Conservation (phyloP, 2,888 invertebrate genomes). For the Pelosia muscerda region DNA sequence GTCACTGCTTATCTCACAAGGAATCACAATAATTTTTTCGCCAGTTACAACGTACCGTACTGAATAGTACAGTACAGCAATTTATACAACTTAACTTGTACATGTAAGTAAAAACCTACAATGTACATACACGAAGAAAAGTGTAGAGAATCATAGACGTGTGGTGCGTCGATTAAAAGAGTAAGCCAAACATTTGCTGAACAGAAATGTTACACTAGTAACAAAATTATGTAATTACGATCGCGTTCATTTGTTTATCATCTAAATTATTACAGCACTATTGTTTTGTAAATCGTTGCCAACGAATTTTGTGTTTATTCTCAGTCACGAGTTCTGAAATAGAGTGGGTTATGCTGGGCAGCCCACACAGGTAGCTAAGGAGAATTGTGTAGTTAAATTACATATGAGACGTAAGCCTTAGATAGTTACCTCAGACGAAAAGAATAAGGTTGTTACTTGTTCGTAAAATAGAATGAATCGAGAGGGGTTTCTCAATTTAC, state of each 20-base stretch:
- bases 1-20: neutral
- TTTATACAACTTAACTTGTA: too few relatives aligned
- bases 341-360: conserved; percentile 28
- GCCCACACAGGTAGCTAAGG: conserved; percentile 30
- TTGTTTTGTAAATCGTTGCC: neutral
- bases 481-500: too few relatives aligned
- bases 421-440: too few relatives aligned
- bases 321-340: neutral
- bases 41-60: neutral
- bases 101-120: too few relatives aligned
- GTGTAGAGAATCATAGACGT: neutral
- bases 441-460: too few relatives aligned
- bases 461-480: too few relatives aligned
- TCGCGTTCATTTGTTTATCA: neutral
- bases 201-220: neutral
- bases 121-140: neutral
- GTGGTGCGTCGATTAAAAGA: neutral
- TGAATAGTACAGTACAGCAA: neutral
- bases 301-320: neutral
- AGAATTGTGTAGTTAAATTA: conserved; percentile 11
- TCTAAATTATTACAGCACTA: conserved; percentile 2
- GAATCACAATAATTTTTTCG: neutral
- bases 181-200: neutral
- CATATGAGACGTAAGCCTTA: too few relatives aligned
- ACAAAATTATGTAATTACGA: conserved; percentile 1